Conservation (phyloP, 2,888 invertebrate species). For the Cantharis lateralis region DNA sequence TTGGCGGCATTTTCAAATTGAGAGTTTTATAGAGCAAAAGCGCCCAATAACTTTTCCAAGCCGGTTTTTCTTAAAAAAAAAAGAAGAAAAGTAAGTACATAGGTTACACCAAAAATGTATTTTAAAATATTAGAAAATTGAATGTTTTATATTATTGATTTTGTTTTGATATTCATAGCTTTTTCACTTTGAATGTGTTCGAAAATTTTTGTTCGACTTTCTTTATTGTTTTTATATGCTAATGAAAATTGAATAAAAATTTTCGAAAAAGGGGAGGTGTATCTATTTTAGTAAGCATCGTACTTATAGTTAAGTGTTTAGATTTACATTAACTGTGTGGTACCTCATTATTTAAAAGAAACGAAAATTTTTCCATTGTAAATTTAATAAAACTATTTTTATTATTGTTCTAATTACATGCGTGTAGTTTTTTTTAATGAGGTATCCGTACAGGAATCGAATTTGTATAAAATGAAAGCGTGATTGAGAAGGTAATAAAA, state of each 20-base stretch:
- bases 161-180: constrained; percentile 25
- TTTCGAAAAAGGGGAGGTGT: constrained; percentile 8
- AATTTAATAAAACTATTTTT: constrained; percentile 27
- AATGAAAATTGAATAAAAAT: constrained; percentile 11
- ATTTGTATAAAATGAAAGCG: constrained; percentile 47
- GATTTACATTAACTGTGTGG: constrained; percentile 14
- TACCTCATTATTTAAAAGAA: constrained; percentile 6
- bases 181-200: constrained; percentile 15
- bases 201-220: constrained; percentile 16
- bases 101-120: constrained; percentile 17
- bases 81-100: background rate
- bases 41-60: background rate
- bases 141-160: constrained; percentile 23
- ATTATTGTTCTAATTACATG: constrained; percentile 23
- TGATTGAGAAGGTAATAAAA: constrained; percentile 11
- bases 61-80: constrained; percentile 7
- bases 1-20: background rate
- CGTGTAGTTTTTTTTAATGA: constrained; percentile 41
- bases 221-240: constrained; percentile 6
- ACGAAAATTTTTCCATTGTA: constrained; percentile 20
- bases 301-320: constrained; percentile 14
- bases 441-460: constrained; percentile 45
- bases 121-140: constrained; percentile 10
- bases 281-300: constrained; percentile 12
- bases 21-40: background rate